Evolutionary conservation across 2,888 invertebrate species (phyloP), one percentile per base, ranked within the genome.

Genomic region (Andrena trimmerana): DNA sequence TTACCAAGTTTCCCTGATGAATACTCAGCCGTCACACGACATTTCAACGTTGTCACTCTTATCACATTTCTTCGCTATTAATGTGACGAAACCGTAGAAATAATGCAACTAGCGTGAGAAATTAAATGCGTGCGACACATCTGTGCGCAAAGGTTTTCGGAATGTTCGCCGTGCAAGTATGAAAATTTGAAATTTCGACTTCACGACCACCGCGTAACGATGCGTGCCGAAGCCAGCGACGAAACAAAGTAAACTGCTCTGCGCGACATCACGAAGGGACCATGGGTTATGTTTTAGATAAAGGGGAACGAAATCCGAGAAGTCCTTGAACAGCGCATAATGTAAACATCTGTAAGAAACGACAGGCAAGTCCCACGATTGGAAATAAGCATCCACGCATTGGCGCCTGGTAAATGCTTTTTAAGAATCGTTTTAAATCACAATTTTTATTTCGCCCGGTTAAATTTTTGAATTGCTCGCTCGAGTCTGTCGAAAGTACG

Each of bases 251-350:
- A 27, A 33, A 81, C 75, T 80, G 63, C 4, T n/a, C n/a, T 6
- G 27, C 16, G 42, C 33, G 20, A 16, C 20, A 0, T 8, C 29
- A 36, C 16, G 8, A 27, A 62, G 24, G 29, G 36, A 20, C 31
- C 13, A 1, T 48, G 48, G 24, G 24, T 57, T 54, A 60, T 70
- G 60, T 6, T 66, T 52, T 48, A 71, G 60, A 62, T 52, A 68
- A 59, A 77, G 29, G 20, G 36, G 59, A 71, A 33, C 29, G 86
- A 77, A 87, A 87, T 24, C 7, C 31, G 83, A 87, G 83, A 79
- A 81, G 88, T 75, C 88, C 86, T 88, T 88, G 72, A 83, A 20
- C 27, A n/a, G 8, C 8, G 8, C 29, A 10, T 65, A 57, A 72
- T 7, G 29, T 76, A 83, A 83, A 83, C 74, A 83, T 33, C 24